Evolutionary conservation across 2,113 vertebrate genomes (phyloP).

Genomic region (Chunga burmeisteri): DNA sequence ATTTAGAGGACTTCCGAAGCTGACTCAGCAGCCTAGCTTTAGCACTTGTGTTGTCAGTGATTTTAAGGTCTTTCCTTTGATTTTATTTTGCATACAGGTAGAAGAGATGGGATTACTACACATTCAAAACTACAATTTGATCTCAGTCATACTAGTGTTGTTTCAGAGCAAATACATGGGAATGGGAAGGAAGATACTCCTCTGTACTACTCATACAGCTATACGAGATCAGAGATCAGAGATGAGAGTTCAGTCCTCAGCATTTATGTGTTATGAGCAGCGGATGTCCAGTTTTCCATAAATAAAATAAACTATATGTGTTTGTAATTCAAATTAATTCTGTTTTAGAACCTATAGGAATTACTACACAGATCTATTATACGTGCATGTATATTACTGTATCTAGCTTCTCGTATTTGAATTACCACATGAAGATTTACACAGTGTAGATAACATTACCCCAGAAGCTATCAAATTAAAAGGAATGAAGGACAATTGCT

Average conservation of each 20-base stretch:
- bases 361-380: not conserved
- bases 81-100: not conserved
- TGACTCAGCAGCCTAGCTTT: not conserved
- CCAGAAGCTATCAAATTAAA: not conserved
- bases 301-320: not conserved
- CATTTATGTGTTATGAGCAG: not conserved
- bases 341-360: not conserved
- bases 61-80: not conserved
- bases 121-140: not conserved
- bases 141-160: not conserved
- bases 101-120: not conserved
- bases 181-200: not conserved
- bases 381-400: not conserved
- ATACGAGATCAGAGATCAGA: not conserved
- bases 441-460: rapidly evolving
- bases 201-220: not conserved
- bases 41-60: not conserved
- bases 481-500: not conserved
- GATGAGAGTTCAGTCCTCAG: not conserved
- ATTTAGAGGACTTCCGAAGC: not conserved
- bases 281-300: not conserved
- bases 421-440: not conserved
- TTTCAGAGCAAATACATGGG: not conserved
- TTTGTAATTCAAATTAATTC: not conserved
- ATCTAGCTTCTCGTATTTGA: not conserved